Evolutionary conservation across 1,140 invertebrate genomes (phyloP).

Genomic region (Mactra quadrangularis): DNA sequence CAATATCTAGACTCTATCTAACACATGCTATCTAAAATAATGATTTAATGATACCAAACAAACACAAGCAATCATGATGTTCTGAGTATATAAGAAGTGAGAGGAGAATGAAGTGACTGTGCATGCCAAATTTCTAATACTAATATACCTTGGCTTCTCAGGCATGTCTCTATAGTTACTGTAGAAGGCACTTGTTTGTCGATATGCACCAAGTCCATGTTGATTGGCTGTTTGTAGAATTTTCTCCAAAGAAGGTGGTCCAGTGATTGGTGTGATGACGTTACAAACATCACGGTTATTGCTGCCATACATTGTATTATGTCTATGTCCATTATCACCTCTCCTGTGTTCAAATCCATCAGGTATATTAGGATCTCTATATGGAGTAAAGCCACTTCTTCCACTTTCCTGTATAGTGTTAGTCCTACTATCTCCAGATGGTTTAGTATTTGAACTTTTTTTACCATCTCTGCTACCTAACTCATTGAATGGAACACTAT

Average conservation of each 20-base stretch:
- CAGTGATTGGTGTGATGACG: constrained; percentile 49
- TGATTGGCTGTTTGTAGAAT: constrained; percentile 27
- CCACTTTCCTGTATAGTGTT: background rate
- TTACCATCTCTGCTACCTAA: constrained; percentile 34
- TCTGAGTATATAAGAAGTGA: too few relatives aligned
- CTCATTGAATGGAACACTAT: constrained; percentile 34
- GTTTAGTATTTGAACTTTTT: background rate
- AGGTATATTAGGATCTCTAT: background rate
- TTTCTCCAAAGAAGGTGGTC: constrained; percentile 44
- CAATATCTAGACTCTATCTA: too few relatives aligned
- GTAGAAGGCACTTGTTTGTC: constrained; percentile 45
- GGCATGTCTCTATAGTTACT: constrained; percentile 42
- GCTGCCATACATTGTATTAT: constrained; percentile 13
- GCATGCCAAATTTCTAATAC: constrained; percentile 35
- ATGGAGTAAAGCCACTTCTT: background rate
- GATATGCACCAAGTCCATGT: constrained; percentile 38
- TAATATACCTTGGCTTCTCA: constrained; percentile 60
- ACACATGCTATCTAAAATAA: too few relatives aligned
- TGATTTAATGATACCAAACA: too few relatives aligned
- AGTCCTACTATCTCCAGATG: background rate
- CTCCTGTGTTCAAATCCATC: constrained; percentile 3
- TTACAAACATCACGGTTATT: constrained; percentile 24
- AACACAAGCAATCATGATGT: too few relatives aligned
- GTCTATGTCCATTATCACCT: background rate
- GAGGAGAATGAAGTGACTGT: too few relatives aligned